Evolutionary conservation across 2,113 vertebrate species (phyloP), one percentile per base, ranked within the genome.

Genomic region (Leucopternis melanops): DNA sequence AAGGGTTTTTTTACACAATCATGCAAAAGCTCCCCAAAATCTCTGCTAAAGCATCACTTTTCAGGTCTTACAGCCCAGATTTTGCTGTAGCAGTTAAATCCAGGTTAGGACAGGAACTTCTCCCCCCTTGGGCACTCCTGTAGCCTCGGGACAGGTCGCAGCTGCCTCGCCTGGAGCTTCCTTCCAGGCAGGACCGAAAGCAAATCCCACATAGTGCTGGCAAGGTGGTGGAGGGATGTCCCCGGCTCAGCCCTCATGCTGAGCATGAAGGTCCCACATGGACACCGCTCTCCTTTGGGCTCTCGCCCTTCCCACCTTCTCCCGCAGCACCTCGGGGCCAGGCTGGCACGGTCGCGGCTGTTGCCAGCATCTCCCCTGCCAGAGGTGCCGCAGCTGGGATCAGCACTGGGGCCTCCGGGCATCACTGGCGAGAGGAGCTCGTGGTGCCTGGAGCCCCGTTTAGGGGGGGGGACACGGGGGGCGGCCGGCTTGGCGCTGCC

Each of bases 251-350:
- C 6, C 61, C 31, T 18, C 4, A 0, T 8, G 50, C 44, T 36
- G 21, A 31, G 13, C 1, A 4, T 1, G 10, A 36, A 63, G 16
- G 19, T 88, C n/a, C 58, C 1, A 1, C 45, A 16, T 1, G 1
- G 42, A 5, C 58, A 27, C 42, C 0, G 0, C 40, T 66, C 26
- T 50, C 50, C 10, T 87, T 47, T 7, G 55, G 22, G 19, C 40
- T 86, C 62, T 23, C 3, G 11, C 11, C 18, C 34, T 54, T 71
- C 36, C 23, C 62, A 44, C 22, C 57, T 71, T 62, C 16, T 86
- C 34, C 57, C 0, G 0, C 6, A 4, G 49, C 78, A 40, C 29
- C 31, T 3, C 2, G 0, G n/a, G n/a, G 27, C 65, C 4, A 7
- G 49, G 26, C n/a, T 8, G 23, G 65, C 2, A 2, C 4, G 2